Evolutionary conservation across 2,888 invertebrate species (phyloP).

Genomic region (Eueremaeus valkanovi): DNA sequence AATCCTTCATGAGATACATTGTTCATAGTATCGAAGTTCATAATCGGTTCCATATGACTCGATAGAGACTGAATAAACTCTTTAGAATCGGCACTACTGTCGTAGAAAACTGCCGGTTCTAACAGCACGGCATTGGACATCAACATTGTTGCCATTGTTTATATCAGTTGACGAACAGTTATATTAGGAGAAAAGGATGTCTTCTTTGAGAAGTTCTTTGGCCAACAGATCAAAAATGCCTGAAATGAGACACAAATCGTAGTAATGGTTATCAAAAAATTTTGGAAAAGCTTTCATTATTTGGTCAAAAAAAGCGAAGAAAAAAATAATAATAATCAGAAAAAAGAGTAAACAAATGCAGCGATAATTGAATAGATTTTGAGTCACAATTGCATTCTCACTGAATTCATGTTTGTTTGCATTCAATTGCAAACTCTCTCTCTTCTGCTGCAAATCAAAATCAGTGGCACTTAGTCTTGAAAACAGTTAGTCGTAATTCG

Average conservation of each 20-base stretch:
- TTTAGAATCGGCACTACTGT: constrained; percentile 19
- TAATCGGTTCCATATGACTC: constrained; percentile 2
- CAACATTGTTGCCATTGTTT: constrained; percentile 19
- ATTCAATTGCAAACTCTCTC: too few relatives aligned
- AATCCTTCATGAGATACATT: constrained; percentile 8
- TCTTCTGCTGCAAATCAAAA: too few relatives aligned
- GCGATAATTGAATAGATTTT: too few relatives aligned
- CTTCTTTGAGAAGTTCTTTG: neutral
- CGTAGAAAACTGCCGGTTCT: constrained; percentile 4
- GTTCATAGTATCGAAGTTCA: neutral
- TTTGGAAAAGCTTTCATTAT: neutral
- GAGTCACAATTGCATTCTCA: too few relatives aligned
- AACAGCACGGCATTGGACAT: constrained; percentile 4
- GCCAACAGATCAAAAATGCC: neutral
- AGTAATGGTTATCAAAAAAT: neutral
- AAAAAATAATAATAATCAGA: neutral
- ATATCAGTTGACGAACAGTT: neutral
- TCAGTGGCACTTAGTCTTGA: neutral
- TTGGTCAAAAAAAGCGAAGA: neutral
- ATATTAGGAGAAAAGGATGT: neutral
- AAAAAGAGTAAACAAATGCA: neutral
- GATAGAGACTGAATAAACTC: constrained; percentile 6
- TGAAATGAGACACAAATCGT: neutral
- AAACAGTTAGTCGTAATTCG: neutral
- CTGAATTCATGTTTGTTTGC: neutral